Evolutionary conservation across 2,888 invertebrate genomes (phyloP).

Genomic region (Spicauda simplicius): DNA sequence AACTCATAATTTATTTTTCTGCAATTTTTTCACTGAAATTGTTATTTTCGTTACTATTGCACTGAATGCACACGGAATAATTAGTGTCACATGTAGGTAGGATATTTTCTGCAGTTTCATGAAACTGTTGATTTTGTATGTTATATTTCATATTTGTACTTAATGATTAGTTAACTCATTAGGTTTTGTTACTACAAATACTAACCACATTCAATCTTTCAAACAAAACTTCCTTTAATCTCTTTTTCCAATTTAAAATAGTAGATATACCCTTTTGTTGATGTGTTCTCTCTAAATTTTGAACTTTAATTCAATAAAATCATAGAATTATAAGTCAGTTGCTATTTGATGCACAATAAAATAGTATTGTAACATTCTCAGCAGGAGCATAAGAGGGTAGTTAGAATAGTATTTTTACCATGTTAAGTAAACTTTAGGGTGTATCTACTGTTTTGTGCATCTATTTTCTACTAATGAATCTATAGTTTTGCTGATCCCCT

Average conservation of each 20-base stretch:
- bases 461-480: not conserved
- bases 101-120: slow-evolving; percentile 21
- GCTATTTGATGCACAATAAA: too few relatives aligned
- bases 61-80: slow-evolving; percentile 19
- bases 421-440: too few relatives aligned
- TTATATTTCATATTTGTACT: slow-evolving; percentile 24
- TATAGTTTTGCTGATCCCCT: not conserved
- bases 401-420: too few relatives aligned
- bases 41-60: slow-evolving; percentile 16
- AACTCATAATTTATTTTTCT: slow-evolving; percentile 35
- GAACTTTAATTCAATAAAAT: too few relatives aligned
- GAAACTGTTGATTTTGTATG: slow-evolving; percentile 8
- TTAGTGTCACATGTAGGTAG: slow-evolving; percentile 13
- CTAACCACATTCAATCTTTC: too few relatives aligned
- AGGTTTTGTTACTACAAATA: not conserved
- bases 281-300: not conserved
- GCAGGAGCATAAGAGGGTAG: too few relatives aligned
- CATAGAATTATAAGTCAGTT: not conserved
- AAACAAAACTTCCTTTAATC: not conserved
- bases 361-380: too few relatives aligned
- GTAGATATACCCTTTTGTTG: not conserved
- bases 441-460: not conserved
- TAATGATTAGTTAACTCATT: slow-evolving; percentile 20
- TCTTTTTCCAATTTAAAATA: not conserved
- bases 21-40: slow-evolving; percentile 11